Base-by-base conservation (phyloP, 2,888 invertebrate genomes). In the Meta bourneti region DNA sequence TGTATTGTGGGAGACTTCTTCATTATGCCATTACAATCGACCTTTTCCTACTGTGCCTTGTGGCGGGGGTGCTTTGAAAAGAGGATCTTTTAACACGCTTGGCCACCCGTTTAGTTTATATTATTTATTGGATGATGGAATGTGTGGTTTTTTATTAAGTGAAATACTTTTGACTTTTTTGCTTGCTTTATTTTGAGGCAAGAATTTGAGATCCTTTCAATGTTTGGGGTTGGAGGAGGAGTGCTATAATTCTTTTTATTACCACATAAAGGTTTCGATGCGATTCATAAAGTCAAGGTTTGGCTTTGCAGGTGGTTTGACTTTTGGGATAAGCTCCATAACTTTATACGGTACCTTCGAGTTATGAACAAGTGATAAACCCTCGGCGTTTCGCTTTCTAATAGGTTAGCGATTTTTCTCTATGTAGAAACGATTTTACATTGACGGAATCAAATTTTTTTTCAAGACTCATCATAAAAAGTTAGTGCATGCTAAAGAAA, bases 101-200 rank as follows among this genome's bases (percentile, higher is more conserved):
- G 86, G 69, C 86, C 86, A 86, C 86, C 86, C 86, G 86, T 86
- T 86, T 86, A 86, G 86, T 71, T 71, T 34, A 34, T 34, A 34
- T 34, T 34, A 34, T 34, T 51, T 72, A 86, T 86, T 86, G 69
- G 78, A 78, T 19, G 78, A 8, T 78, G 86, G 86, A 86, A 86
- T 86, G 86, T 51, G 51, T 20, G 20, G 51, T 71, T 82, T 82
- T 82, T 82, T n/a, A n/a, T 7, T 52, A 13, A 82, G 52, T 82
- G 52, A 72, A 49, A 71, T 72, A 20, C 71, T 75, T 13, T n/a
- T 70, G 82, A 51, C 51, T 82, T 82, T 13, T 81, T 34, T 34
- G 34, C 34, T 34, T 34, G 4, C 34, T 34, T 34, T 34, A 34
- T n/a, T 78, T 72, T 6, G 19, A 61, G 6, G 7, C 13, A 82